These are phyloP conservation scores for Centroberyx gerrardi DNA, from an alignment of 2,797 vertebrate species.

Conservation along the genomic window DNA sequence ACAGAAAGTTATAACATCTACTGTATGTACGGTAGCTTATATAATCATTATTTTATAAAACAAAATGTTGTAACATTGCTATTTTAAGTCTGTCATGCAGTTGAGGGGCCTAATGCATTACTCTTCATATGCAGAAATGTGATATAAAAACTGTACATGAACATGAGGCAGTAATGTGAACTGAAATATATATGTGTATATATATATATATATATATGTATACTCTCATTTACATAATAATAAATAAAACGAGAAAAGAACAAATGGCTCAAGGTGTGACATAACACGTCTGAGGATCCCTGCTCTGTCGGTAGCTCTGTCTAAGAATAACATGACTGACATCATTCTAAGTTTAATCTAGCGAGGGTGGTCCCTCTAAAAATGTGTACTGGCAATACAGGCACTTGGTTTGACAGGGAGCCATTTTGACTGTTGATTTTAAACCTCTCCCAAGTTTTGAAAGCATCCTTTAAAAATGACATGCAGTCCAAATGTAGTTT, in stretches of 20 bases:
- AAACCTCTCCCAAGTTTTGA: not conserved
- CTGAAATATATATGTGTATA: constrained; percentile 23
- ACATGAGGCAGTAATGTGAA: constrained; percentile 47
- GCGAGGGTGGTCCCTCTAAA: constrained; percentile 53
- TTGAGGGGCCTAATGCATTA: constrained; percentile 54
- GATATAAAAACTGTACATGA: constrained; percentile 62
- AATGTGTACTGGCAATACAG: constrained; percentile 61
- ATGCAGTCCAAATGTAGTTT: not conserved
- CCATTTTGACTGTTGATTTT: constrained; percentile 34
- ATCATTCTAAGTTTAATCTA: constrained; percentile 63
- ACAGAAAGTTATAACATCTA: constrained; percentile 32
- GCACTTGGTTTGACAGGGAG: constrained; percentile 70
- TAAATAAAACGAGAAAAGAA: constrained; percentile 69
- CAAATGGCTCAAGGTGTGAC: constrained; percentile 60
- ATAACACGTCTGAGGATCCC: constrained; percentile 53
- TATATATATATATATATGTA: constrained; percentile 2
- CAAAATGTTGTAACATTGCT: constrained; percentile 16
- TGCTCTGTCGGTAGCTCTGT: constrained; percentile 56
- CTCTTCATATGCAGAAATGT: constrained; percentile 38
- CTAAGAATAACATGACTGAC: constrained; percentile 69
- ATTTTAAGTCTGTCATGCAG: constrained; percentile 58
- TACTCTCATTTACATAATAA: constrained; percentile 57
- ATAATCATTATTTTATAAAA: constrained; percentile 21
- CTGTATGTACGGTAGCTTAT: constrained; percentile 26
- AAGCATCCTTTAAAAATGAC: constrained; percentile 12